Evolutionary conservation across 2,888 invertebrate species (phyloP).

Genomic region (Cynaeus angustus): DNA sequence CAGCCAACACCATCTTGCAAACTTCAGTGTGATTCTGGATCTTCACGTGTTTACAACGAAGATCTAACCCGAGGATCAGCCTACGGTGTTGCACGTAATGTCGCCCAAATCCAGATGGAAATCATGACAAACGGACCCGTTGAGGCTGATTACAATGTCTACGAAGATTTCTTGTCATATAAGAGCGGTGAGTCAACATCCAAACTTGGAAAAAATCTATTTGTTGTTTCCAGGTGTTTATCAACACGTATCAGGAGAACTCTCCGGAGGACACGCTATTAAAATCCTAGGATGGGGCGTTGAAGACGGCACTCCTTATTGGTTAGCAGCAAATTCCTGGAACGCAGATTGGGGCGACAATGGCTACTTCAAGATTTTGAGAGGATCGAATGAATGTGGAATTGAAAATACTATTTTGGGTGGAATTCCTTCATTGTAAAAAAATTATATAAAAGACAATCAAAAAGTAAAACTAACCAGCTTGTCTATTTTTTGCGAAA

Average conservation of each 20-base stretch:
- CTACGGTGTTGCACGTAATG: conserved; percentile 68
- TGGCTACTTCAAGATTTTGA: conserved; percentile 90
- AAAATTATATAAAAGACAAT: background rate
- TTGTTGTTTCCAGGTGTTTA: conserved; percentile 76
- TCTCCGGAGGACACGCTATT: conserved; percentile 89
- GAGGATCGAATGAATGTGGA: conserved; percentile 86
- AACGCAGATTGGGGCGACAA: conserved; percentile 94
- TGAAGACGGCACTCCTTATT: conserved; percentile 81
- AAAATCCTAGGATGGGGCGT: conserved; percentile 94
- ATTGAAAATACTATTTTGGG: conserved; percentile 81
- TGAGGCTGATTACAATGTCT: conserved; percentile 88
- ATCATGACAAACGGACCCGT: conserved; percentile 88
- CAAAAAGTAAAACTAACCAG: background rate
- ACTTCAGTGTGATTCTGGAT: conserved; percentile 78
- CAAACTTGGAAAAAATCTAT: no score
- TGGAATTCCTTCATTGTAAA: conserved; percentile 21
- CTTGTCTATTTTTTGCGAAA: background rate
- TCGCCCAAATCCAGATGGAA: conserved; percentile 83
- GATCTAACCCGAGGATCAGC: conserved; percentile 83
- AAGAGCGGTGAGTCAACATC: no score
- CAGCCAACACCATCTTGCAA: conserved; percentile 84
- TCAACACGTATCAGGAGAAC: conserved; percentile 81
- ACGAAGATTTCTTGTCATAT: conserved; percentile 85
- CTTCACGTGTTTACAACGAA: conserved; percentile 74
- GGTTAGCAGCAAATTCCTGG: conserved; percentile 95